Evolutionary conservation across 2,113 vertebrate species (phyloP).

Genomic region (Oreochromis tanganicae): DNA sequence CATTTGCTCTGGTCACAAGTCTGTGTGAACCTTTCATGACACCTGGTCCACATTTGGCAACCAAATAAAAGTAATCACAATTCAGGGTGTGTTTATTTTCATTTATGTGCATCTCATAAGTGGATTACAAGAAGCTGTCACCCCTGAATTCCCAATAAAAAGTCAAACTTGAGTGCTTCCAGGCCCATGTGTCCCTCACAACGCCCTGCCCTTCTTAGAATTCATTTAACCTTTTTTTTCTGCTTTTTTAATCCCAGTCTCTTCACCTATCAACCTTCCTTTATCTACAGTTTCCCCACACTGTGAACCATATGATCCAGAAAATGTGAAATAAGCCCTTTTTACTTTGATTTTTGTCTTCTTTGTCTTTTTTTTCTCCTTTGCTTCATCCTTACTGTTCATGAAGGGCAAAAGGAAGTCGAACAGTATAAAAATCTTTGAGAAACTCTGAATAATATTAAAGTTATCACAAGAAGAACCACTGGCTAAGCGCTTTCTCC

Average conservation of each 20-base stretch:
- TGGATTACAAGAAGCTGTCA: background rate
- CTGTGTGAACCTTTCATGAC: background rate
- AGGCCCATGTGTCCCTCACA: background rate
- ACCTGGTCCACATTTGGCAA: background rate
- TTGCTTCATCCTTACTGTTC: background rate
- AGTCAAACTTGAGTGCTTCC: conserved; percentile 6
- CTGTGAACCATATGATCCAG: background rate
- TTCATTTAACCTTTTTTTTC: background rate
- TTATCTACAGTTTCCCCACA: background rate
- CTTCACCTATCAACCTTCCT: background rate
- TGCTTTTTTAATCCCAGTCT: conserved; percentile 3
- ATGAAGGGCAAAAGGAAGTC: background rate
- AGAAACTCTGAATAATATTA: background rate
- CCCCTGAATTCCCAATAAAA: background rate
- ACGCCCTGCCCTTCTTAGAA: background rate
- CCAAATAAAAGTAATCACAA: background rate
- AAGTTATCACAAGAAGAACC: background rate
- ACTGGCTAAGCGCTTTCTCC: background rate
- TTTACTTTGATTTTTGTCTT: background rate
- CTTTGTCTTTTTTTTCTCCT: background rate
- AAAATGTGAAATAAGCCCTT: conserved; percentile 7
- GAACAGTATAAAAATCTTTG: background rate
- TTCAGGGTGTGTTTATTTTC: background rate
- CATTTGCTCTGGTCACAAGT: background rate
- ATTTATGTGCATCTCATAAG: background rate